Evolutionary conservation across 2,888 invertebrate species (phyloP).

Genomic region (Caenorhabditis afra): DNA sequence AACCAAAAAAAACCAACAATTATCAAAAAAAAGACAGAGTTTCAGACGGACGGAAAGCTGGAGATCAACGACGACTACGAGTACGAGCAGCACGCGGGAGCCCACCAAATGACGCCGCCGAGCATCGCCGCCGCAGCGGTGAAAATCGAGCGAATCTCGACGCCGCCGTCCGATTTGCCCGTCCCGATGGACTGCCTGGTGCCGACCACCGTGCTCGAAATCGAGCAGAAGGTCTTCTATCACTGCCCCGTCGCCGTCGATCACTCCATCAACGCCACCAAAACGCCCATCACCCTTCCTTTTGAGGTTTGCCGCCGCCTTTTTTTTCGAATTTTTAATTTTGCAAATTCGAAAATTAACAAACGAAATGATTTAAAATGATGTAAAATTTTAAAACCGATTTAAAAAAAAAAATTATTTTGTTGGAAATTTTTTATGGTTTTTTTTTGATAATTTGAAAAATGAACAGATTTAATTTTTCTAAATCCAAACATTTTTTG

Average conservation of each 20-base stretch:
- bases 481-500: too few species aligned
- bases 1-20: too few species aligned
- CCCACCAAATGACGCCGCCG: slow-evolving; percentile 33
- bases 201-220: slow-evolving; percentile 14
- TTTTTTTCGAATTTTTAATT: too few species aligned
- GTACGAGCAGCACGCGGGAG: slow-evolving; percentile 16
- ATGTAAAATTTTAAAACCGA: too few species aligned
- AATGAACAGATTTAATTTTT: too few species aligned
- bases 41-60: slow-evolving; percentile 47
- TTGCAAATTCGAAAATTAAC: too few species aligned
- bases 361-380: too few species aligned
- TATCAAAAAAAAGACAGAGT: neutral
- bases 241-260: slow-evolving; percentile 63
- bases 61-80: slow-evolving; percentile 50
- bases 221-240: slow-evolving; percentile 55
- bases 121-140: slow-evolving; percentile 13
- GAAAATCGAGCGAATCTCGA: slow-evolving; percentile 47
- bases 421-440: too few species aligned
- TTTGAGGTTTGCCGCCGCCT: too few species aligned
- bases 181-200: slow-evolving; percentile 44
- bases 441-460: too few species aligned
- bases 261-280: slow-evolving; percentile 55
- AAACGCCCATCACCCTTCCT: slow-evolving; percentile 60
- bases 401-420: too few species aligned
- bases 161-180: slow-evolving; percentile 54